Percentiles rank a stretch among this genome's conserved stretches.
Conservation (phyloP, 1,140 invertebrate genomes). For the Arion vulgaris region DNA sequence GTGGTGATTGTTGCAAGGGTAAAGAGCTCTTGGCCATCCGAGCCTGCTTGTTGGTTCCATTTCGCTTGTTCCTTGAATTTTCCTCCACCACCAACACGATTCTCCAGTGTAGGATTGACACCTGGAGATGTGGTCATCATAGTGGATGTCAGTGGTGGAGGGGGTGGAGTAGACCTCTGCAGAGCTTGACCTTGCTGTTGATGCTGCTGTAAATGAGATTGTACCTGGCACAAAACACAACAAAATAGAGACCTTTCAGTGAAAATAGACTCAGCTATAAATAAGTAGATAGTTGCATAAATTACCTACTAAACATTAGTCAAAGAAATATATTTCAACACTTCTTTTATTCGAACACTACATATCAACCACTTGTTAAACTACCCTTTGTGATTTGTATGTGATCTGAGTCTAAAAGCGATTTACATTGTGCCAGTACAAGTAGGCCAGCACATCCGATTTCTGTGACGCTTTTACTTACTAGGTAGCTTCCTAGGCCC, state of each 20-base stretch:
- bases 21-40: constrained; percentile 46
- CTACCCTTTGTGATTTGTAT: too few relatives aligned
- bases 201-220: constrained; percentile 30
- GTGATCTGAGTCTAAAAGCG: too few relatives aligned
- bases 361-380: too few relatives aligned
- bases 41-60: constrained; percentile 40
- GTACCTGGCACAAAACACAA: not conserved
- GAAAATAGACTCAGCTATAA: too few relatives aligned
- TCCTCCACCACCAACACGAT: constrained; percentile 31
- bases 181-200: constrained; percentile 42
- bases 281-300: too few relatives aligned
- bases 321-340: too few relatives aligned
- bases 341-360: too few relatives aligned
- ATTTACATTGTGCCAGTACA: too few relatives aligned
- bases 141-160: constrained; percentile 12
- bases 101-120: constrained; percentile 42
- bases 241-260: not conserved
- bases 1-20: constrained; percentile 39
- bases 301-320: too few relatives aligned
- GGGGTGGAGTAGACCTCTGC: constrained; percentile 35
- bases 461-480: too few relatives aligned
- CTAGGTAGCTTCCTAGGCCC: too few relatives aligned
- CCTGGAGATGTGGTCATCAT: constrained; percentile 44
- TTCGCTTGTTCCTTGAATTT: constrained; percentile 45
- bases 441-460: too few relatives aligned